phyloP scores from a whole-genome alignment of 2,888 invertebrate genomes.

The Hypena proboscidalis region DNA sequence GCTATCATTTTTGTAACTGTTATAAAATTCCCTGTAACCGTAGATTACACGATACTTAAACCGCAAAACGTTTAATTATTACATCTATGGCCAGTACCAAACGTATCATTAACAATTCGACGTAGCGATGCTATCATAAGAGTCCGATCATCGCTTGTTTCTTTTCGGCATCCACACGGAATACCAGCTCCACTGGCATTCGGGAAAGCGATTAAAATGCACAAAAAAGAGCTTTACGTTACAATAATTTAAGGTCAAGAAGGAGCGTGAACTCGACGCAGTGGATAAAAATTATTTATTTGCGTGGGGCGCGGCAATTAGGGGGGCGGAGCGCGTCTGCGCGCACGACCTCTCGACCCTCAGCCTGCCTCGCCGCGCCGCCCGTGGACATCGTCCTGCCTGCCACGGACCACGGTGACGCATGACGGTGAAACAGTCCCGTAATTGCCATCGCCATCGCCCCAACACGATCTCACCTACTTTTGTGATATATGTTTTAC shows the following conservation, averaged over 20 bases:
- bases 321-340: constrained; percentile 80
- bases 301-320: constrained; percentile 84
- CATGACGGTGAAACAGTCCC: constrained; percentile 56
- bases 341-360: constrained; percentile 78
- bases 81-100: constrained; percentile 54
- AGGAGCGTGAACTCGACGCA: constrained; percentile 72
- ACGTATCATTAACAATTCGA: constrained; percentile 77
- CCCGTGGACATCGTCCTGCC: constrained; percentile 59
- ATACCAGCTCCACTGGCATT: constrained; percentile 52
- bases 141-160: constrained; percentile 58
- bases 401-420: constrained; percentile 64
- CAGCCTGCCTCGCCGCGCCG: constrained; percentile 47
- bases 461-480: constrained; percentile 63
- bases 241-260: constrained; percentile 79
- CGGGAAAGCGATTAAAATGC: constrained; percentile 73
- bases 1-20: background rate
- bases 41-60: constrained; percentile 22
- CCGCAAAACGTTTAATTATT: constrained; percentile 54
- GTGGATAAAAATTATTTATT: constrained; percentile 84
- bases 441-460: constrained; percentile 65
- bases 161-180: constrained; percentile 50
- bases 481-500: constrained; percentile 44
- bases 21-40: constrained; percentile 10
- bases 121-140: constrained; percentile 65
- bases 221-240: constrained; percentile 72